Evolutionary conservation across 2,888 invertebrate species (phyloP).

Genomic region (Pristionchus japonicus): DNA sequence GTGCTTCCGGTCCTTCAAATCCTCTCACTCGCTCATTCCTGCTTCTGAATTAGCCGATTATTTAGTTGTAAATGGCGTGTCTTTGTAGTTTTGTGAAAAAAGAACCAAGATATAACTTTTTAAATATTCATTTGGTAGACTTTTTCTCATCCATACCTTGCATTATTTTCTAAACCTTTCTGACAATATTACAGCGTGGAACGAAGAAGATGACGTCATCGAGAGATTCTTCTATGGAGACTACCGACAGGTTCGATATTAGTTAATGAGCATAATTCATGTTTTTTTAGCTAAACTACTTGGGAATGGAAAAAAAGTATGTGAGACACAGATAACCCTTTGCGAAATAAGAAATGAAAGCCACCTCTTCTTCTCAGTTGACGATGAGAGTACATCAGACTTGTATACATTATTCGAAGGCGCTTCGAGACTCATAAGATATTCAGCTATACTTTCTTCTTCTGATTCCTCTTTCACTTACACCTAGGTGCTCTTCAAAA

Average conservation of each 20-base stretch:
- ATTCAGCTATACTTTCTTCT: not conserved
- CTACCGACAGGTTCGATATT: slow-evolving; percentile 53
- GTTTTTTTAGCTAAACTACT: too few relatives aligned
- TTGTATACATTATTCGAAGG: not conserved
- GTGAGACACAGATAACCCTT: not conserved
- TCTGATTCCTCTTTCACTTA: not conserved
- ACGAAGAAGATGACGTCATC: slow-evolving; percentile 63
- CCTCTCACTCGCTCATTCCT: not conserved
- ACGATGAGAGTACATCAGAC: not conserved
- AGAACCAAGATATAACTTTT: too few relatives aligned
- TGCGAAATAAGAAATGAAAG: too few relatives aligned
- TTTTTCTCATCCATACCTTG: too few relatives aligned
- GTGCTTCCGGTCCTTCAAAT: not conserved
- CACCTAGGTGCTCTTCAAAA: not conserved
- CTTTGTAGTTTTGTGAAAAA: too few relatives aligned
- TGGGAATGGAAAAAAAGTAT: not conserved
- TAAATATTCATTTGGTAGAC: too few relatives aligned
- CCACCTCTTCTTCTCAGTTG: not conserved
- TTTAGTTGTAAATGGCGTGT: not conserved
- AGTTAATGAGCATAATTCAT: not conserved
- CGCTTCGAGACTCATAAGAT: slow-evolving; percentile 15
- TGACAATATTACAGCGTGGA: not conserved
- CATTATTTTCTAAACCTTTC: too few relatives aligned
- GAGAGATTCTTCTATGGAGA: slow-evolving; percentile 72
- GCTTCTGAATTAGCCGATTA: not conserved